These are phyloP conservation scores for Lasioglossum morio DNA, from an alignment of 2,888 invertebrate genomes.

Conservation along the genomic window DNA sequence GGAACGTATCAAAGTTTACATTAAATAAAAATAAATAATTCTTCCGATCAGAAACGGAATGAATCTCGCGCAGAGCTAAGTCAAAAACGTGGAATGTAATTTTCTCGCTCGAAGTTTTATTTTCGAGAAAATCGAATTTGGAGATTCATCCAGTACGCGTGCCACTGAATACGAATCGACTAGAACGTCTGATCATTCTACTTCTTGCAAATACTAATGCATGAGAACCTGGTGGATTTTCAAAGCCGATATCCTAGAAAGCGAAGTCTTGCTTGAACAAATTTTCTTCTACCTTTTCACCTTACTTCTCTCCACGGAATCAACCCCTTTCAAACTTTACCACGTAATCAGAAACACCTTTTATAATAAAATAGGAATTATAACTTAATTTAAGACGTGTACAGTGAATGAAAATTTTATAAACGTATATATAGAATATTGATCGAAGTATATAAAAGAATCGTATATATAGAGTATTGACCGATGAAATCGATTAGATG, in stretches of 20 bases:
- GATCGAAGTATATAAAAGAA: too few relatives aligned
- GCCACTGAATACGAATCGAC: background rate
- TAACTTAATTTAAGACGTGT: background rate
- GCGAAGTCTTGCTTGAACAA: background rate
- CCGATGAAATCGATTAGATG: too few relatives aligned
- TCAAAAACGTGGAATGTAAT: background rate
- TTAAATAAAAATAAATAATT: background rate
- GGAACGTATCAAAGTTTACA: background rate
- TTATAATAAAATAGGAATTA: background rate
- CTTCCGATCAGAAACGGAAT: background rate
- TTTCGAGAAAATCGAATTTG: background rate
- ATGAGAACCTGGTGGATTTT: background rate
- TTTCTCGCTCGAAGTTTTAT: background rate
- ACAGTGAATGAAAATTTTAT: background rate
- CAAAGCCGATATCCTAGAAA: background rate
- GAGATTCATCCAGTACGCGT: conserved; percentile 1
- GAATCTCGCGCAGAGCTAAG: background rate
- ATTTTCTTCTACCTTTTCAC: background rate
- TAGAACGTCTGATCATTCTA: background rate
- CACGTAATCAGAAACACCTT: background rate
- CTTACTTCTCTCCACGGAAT: background rate
- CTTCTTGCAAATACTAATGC: conserved; percentile 6
- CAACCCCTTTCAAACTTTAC: background rate
- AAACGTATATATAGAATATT: background rate
- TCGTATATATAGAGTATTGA: background rate